Evolutionary conservation across 2,113 vertebrate species (phyloP).

Genomic region (Zosterops lateralis): DNA sequence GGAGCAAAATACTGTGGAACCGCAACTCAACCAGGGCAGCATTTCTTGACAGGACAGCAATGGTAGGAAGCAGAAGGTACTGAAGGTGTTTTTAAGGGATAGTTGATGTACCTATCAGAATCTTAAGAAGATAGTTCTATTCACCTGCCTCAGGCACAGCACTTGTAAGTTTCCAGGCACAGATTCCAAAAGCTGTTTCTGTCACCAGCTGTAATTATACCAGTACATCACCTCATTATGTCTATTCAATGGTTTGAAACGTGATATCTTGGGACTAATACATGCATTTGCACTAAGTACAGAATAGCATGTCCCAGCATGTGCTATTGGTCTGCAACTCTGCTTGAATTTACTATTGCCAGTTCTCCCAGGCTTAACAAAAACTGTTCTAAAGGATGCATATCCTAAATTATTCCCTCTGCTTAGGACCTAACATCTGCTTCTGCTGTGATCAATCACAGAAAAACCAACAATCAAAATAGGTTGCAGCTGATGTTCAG

Average conservation of each 20-base stretch:
- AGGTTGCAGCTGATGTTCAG: background rate
- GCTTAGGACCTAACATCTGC: background rate
- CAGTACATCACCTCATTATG: background rate
- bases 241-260: background rate
- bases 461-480: background rate
- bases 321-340: background rate
- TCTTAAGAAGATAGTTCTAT: background rate
- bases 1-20: background rate
- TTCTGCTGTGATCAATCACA: background rate
- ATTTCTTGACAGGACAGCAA: background rate
- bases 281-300: background rate
- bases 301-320: background rate
- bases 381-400: background rate
- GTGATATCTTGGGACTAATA: background rate
- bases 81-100: background rate
- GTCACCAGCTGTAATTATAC: background rate
- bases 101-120: background rate
- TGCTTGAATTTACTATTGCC: background rate
- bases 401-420: background rate
- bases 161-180: background rate
- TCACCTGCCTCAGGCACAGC: background rate
- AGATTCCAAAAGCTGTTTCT: background rate
- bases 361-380: background rate
- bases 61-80: background rate
- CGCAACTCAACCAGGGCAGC: fast-evolving